These are phyloP conservation scores for Papilio polyxenes DNA, from an alignment of 1,140 invertebrate species.

Conservation along the genomic window DNA sequence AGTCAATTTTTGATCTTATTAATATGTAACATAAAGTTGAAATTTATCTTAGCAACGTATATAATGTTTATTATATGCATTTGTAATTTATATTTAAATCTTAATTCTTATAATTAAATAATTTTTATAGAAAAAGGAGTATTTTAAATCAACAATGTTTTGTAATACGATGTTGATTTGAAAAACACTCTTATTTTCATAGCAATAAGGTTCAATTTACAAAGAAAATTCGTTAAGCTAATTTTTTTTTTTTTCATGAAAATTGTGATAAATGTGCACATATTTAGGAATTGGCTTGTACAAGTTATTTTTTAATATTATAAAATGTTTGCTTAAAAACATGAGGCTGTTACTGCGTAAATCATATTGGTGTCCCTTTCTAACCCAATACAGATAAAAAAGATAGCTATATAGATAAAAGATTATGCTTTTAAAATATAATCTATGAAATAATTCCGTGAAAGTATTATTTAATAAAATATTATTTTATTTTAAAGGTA, in stretches of 20 bases:
- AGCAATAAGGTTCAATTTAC: background rate
- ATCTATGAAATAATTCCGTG: background rate
- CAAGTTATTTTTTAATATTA: background rate
- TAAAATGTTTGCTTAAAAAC: too few relatives aligned
- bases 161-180: background rate
- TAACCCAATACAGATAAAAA: background rate
- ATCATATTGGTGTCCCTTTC: background rate
- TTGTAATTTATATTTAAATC: background rate
- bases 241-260: background rate
- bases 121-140: background rate
- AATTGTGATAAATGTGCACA: background rate
- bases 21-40: background rate
- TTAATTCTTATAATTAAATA: too few relatives aligned
- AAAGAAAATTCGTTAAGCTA: background rate
- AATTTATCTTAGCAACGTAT: background rate
- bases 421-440: background rate
- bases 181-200: background rate
- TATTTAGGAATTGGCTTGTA: background rate
- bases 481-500: background rate
- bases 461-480: background rate
- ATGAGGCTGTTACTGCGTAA: background rate
- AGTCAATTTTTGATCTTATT: constrained; percentile 9
- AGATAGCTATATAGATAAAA: background rate
- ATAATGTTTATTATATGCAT: background rate
- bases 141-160: too few relatives aligned